A percentile compares a stretch with the other conserved stretches of the same genome.
These are phyloP conservation scores for Brachionus koreanus DNA, from an alignment of 1,140 invertebrate genomes.

Conservation along the genomic window DNA sequence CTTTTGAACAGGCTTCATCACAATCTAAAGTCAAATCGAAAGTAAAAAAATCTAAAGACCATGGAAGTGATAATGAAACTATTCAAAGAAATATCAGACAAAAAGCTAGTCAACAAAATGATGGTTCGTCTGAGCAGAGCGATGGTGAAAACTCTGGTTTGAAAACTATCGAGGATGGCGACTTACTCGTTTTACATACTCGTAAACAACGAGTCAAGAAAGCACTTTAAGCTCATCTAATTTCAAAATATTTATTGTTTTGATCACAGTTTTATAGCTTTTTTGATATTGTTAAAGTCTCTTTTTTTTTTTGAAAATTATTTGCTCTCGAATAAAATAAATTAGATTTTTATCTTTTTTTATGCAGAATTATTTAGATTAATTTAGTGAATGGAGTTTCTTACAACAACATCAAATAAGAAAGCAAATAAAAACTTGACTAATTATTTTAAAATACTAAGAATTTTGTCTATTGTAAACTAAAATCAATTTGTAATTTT, in stretches of 20 bases:
- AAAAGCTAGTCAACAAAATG: not conserved
- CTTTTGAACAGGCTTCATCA: not conserved
- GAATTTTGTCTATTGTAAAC: too few relatives aligned
- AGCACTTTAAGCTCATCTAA: not conserved
- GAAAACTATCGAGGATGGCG: constrained; percentile 7
- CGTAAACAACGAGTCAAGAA: not conserved
- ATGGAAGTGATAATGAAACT: constrained; percentile 10
- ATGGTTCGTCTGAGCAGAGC: constrained; percentile 22
- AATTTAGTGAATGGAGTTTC: too few relatives aligned
- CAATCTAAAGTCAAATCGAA: not conserved
- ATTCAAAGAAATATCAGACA: not conserved
- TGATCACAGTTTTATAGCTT: not conserved
- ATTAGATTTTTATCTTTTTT: not conserved
- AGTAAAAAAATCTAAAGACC: not conserved
- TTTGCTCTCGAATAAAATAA: not conserved
- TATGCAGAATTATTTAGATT: too few relatives aligned
- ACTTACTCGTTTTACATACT: constrained; percentile 4
- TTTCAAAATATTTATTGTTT: constrained; percentile 15
- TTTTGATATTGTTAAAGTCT: not conserved
- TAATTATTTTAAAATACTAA: too few relatives aligned
- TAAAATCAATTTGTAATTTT: too few relatives aligned
- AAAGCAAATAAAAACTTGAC: too few relatives aligned
- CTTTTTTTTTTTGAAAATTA: not conserved
- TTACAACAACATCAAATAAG: too few relatives aligned
- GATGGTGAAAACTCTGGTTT: constrained; percentile 2